Base-by-base conservation (phyloP, 1,140 invertebrate genomes). In the Drosophila tropicalis region DNA sequence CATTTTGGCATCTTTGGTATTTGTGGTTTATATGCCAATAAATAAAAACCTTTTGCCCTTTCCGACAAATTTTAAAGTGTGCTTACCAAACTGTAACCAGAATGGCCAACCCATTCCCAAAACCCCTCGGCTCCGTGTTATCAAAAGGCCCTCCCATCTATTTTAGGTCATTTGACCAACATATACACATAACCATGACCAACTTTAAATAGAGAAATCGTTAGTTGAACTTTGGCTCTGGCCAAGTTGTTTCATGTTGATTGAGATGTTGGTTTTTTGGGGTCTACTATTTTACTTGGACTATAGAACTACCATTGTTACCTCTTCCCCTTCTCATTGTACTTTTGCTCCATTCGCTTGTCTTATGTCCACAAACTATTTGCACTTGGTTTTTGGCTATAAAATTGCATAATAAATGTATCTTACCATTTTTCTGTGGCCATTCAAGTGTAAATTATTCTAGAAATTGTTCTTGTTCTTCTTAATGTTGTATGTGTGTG, bases 1-100 rank as follows among this genome's bases (percentile, higher is more conserved):
- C 67, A 58, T 77, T 70, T 77, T 78, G 82, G 78, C 82, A 78
- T 86, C 78, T 85, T 85, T 85, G 82, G 78, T 76, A 85, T 85
- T 86, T 85, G 82, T 86, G 82, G 82, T 86, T 85, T 85, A 85
- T 86, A 86, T 86, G 82, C 82, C 82, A 86, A 85, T 85, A 85
- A 85, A 85, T 85, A 85, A 85, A 85, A 85, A 85, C 82, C 82
- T 86, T 85, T 85, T 71, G 74, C 82, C 73, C 69, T 13, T 58
- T 40, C 72, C 63, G 39, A 67, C 81, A 84, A 67, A 84, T 85
- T 85, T 85, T 78, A 85, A 85, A 85, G 77, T 79, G 69, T 75
- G 73, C 54, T 57, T 68, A 66, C 44, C 67, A 67, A 66, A 64
- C 79, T 81, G 79, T 81, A 73, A 77, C 80, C 81, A 69, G 76